Base-by-base conservation (phyloP, 1,140 invertebrate genomes). In the Rhyacophila brunnea region DNA sequence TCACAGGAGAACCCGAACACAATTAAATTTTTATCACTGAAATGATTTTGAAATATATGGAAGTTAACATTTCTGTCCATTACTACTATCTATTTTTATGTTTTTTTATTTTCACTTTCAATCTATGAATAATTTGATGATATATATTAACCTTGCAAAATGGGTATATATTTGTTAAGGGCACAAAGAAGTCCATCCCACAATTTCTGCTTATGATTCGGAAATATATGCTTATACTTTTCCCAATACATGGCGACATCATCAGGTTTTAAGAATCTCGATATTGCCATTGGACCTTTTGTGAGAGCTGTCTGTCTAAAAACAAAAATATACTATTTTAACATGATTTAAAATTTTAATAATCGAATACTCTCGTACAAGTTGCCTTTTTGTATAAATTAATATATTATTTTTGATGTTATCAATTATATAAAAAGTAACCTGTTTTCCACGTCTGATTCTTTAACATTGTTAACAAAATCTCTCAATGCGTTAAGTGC, bases 161-260 rank as follows among this genome's bases (percentile, higher is more conserved):
- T 71, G 32, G 74, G 70, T 46, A 80, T 72, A 71, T 85, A 85
- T 64, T 80, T 82, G 28, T 78, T 74, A 14, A 85, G 63, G 10
- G 80, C 82, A 23, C 77, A 68, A 1, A 80, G 55, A 19, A 85
- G 66, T 17, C 74, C 75, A 57, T 82, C 73, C 83, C 83, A 85
- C 1, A 83, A 49, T 57, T 75, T 70, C 59, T 80, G 74, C 50
- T 73, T 76, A 1, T 78, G 67, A 4, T 67, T 32, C 2, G 72
- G 65, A 64, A 83, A 82, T 44, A 80, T 70, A 19, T 51, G 59
- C 36, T 66, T 68, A 55, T 70, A 75, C 48, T 71, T 71, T 28
- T 69, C 58, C 83, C 83, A 85, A 69, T 73, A 84, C 14, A 67
- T 60, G 2, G 66, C 73, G 1, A 84, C 70, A 65, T 85, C 83